Evolutionary conservation across 2,888 invertebrate genomes (phyloP), one percentile per base, ranked within the genome.

Genomic region (Eutolmus rufibarbis): DNA sequence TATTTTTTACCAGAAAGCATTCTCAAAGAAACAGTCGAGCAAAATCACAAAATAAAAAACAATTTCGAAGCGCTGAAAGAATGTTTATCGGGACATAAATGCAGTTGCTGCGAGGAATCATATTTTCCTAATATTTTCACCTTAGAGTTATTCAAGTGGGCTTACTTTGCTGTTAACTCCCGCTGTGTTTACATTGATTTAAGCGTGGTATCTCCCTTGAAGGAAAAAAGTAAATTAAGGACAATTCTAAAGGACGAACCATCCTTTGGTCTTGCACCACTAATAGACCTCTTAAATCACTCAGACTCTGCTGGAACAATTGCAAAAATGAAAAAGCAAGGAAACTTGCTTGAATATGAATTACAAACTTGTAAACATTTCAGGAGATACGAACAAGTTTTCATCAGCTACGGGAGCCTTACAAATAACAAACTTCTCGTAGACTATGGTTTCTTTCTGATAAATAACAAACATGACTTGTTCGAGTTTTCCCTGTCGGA

Each of bases 271-370:
- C 92, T 98, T 81, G 97, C 97, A 88, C 98, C 98, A 0, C 97
- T 96, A 91, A 93, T 98, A 88, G 98, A 98, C 92, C 95, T 98
- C 93, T 96, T 98, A 89, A 98, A 98, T 93, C 98, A 98, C 91
- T 95, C 96, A 87, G 94, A 94, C 88, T 91, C 92, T 87, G 95
- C 95, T 4, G 92, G 93, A 88, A 96, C 96, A 2, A 91, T 92
- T 40, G 94, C 94, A 0, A 90, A 91, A 76, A 87, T 94, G n/a
- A 87, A 90, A 81, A 86, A 19, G 87, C 88, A 78, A 8, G 51
- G 12, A 23, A 57, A 56, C 74, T 88, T 90, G 28, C 43, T 87
- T n/a, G 23, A 89, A 9, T 5, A 74, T 51, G 40, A 76, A 87
- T 23, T 88, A 46, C 5, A 85, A n/a, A 89, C 89, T 1, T 46